phyloP scores from a whole-genome alignment of 1,140 invertebrate species.

The Hetaerina americana region DNA sequence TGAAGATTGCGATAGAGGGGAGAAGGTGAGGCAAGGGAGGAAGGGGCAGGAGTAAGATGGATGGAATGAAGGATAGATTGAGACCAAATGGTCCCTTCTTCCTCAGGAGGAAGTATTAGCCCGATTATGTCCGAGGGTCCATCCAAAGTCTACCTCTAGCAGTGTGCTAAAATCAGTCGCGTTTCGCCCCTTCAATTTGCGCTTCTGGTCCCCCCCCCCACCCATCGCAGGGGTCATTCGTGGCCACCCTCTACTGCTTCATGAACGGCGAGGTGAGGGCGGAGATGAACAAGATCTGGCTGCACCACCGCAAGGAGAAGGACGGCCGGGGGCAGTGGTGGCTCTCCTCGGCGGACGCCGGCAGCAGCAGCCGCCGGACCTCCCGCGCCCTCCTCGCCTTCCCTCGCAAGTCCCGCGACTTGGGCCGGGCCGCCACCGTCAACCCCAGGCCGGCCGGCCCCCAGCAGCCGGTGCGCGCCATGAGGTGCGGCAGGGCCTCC shows the following conservation, averaged over 20 bases:
- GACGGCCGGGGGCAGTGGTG: not conserved
- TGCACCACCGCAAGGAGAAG: not conserved
- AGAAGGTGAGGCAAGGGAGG: no score
- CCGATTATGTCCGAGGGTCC: no score
- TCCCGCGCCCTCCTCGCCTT: not conserved
- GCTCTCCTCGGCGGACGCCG: not conserved
- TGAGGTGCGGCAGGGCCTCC: not conserved
- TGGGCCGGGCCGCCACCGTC: not conserved
- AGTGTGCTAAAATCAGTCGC: no score
- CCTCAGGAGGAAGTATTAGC: no score
- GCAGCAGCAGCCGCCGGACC: not conserved
- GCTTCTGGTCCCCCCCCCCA: no score
- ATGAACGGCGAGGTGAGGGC: constrained; percentile 48
- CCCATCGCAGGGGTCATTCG: constrained; percentile 62
- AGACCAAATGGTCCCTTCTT: no score
- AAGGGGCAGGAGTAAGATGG: no score
- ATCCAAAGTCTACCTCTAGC: no score
- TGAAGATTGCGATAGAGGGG: no score
- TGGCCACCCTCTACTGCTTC: constrained; percentile 54
- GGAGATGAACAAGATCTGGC: constrained; percentile 26
- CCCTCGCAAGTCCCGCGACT: not conserved
- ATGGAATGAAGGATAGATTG: no score
- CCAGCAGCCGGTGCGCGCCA: not conserved
- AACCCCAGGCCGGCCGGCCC: not conserved
- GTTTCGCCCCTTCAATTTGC: no score